Base-by-base conservation (phyloP, 2,797 vertebrate species). In the Pantherophis vulpinus region DNA sequence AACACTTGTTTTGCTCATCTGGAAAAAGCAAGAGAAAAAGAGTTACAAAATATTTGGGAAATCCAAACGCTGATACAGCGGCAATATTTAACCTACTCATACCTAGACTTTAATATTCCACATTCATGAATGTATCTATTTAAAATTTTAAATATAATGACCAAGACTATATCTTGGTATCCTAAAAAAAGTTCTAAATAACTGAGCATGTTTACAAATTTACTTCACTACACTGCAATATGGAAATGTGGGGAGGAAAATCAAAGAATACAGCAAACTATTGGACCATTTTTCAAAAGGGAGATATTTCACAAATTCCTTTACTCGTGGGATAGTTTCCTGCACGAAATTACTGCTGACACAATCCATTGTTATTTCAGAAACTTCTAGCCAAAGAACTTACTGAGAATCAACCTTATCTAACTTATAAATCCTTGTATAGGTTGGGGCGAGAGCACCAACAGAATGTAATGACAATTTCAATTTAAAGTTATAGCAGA, bases 381-480 rank as follows among this genome's bases (percentile, higher is more conserved):
- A 95, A 42, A 23, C 86, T 42, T 87, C 89, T 70, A 93, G 63
- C 10, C 29, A 94, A 60, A n/a, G 60, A 60, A 88, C 13, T 4
- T 37, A 83, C 23, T 54, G 6, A 93, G 56, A 95, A 96, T 7
- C 2, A 47, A 89, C 3, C 37, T 79, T 91, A 23, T 10, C 18
- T 18, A 42, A 93, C 60, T 95, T 5, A 63, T 16, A 95, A 3
- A 47, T 89, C 66, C 16, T 89, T 92, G 37, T 25, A 25, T 5
- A 83, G 23, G 42, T 47, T 13, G 23, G 55, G 29, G 32, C 25
- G 6, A 59, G 70, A 92, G 89, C 2, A 92, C 88, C 2, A 93
- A 93, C 96, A 95, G 95, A 74, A 94, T 95, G 90, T 95, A 91
- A 92, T 42, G 56, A 59, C 63, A 59, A 47, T 54, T 92, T 0